Evolutionary conservation across 2,888 invertebrate genomes (phyloP), one percentile per base, ranked within the genome.

Genomic region (Tolmerus cingulatus): DNA sequence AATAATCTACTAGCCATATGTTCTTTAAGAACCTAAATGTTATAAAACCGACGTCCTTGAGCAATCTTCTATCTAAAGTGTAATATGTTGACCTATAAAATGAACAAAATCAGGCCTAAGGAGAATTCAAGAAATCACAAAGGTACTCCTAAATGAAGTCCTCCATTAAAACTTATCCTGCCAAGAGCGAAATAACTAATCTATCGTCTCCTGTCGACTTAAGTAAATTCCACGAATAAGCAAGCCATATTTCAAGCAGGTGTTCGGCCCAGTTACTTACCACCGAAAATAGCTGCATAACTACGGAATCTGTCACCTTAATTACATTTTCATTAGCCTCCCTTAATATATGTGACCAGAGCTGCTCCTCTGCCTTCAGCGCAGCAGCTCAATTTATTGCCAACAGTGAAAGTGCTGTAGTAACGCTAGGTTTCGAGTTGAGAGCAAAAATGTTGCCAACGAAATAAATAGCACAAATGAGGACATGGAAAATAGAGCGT

Each of bases 141-240:
- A 19, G 30, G 14, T 16, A 43, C 55, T 23, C 55, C 8, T 81
- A 81, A 55, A 81, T 81, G 81, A 55, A 81, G 55, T 81, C 46
- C 55, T 51, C 81, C 81, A 30, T 81, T 30, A 51, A 55, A 37
- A 78, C 37, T 37, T 76, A 76, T 34, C 76, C 76, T 76, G 76
- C 76, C 40, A 76, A 34, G 37, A 66, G 34, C 19, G 76, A 78
- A 78, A 78, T 78, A 78, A 37, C 78, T 78, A 78, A 78, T 78
- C 78, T 43, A 78, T 78, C 78, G 78, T 78, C 78, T 78, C 76
- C 78, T 78, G 78, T 78, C 78, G 78, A 40, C 78, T 78, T 78
- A 78, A 78, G 78, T 78, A 78, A 78, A 78, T 78, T 78, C 78
- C 43, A 23, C 78, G 27, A 78, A 78, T 78, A 78, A 78, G 43